Conservation (phyloP, 2,888 invertebrate species). For the Abscondita cerata region DNA sequence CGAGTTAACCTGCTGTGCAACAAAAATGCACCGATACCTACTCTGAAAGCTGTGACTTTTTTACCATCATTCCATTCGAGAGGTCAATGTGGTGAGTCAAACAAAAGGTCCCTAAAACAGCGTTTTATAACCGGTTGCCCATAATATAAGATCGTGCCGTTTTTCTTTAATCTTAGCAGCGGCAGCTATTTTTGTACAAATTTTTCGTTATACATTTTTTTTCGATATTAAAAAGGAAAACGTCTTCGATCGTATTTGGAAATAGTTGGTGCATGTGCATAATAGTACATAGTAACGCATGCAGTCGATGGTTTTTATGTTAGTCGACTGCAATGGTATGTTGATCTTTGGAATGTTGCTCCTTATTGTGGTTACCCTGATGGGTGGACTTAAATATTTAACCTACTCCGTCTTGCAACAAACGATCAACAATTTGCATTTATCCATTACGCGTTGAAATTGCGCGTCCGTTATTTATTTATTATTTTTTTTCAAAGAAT, state of each 20-base stretch:
- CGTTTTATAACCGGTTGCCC: conserved; percentile 33
- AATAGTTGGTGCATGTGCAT: background rate
- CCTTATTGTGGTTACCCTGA: conserved; percentile 16
- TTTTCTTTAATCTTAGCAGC: conserved; percentile 6
- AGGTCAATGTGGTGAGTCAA: conserved; percentile 32
- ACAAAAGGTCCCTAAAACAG: conserved; percentile 29
- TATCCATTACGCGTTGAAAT: no score
- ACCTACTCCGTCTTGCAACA: conserved; percentile 8
- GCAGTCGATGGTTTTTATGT: conserved; percentile 27
- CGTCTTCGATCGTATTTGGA: background rate
- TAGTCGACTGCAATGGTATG: conserved; percentile 21
- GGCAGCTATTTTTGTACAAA: background rate
- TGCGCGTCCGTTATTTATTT: no score
- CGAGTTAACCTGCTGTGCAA: conserved; percentile 28
- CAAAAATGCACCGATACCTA: conserved; percentile 34
- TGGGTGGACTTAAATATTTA: conserved; percentile 26
- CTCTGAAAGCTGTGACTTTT: conserved; percentile 26
- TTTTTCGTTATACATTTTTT: background rate
- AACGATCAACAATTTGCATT: no score
- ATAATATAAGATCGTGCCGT: conserved; percentile 13
- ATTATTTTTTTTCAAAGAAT: no score
- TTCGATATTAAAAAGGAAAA: conserved; percentile 3
- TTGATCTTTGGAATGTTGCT: conserved; percentile 21
- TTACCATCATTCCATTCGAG: conserved; percentile 30
- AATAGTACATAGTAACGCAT: conserved; percentile 16